Percentiles rank a stretch among this genome's conserved stretches.
Conservation (phyloP, 2,797 vertebrate genomes). For the Thalassophryne amazonica region DNA sequence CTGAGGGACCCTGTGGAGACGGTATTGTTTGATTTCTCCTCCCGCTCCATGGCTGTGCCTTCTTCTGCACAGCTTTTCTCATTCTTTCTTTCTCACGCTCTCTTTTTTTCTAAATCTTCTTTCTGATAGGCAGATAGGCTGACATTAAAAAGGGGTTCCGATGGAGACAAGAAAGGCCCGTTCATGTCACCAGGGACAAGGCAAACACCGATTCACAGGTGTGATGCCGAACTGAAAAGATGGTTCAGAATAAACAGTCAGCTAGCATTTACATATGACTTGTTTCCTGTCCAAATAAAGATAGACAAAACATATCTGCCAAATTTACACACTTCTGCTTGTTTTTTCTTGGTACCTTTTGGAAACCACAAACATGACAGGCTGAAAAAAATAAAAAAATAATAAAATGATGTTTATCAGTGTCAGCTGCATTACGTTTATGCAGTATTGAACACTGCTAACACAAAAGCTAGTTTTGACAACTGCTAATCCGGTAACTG, state of each 20-base stretch:
- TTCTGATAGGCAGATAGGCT: constrained; percentile 82
- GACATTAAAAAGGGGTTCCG: constrained; percentile 83
- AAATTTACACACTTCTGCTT: constrained; percentile 41
- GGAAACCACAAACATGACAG: constrained; percentile 29
- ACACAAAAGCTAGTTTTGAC: too few species aligned
- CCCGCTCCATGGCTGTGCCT: constrained; percentile 42
- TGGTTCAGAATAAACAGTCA: constrained; percentile 62
- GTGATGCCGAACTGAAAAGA: constrained; percentile 55
- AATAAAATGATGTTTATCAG: constrained; percentile 18
- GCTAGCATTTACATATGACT: constrained; percentile 64
- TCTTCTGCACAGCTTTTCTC: constrained; percentile 53
- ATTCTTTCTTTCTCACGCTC: constrained; percentile 15
- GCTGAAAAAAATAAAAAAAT: constrained; percentile 2
- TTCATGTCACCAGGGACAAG: constrained; percentile 70
- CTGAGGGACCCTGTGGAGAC: constrained; percentile 67
- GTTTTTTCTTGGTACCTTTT: constrained; percentile 39
- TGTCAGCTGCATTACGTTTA: constrained; percentile 31
- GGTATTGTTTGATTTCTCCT: constrained; percentile 70
- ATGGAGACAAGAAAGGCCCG: constrained; percentile 76
- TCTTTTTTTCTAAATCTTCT: constrained; percentile 69
- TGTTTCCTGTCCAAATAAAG: constrained; percentile 55
- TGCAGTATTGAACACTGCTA: too few species aligned
- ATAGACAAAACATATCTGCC: constrained; percentile 15
- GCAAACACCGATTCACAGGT: constrained; percentile 61
- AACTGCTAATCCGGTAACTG: too few species aligned